Evolutionary conservation across 2,797 vertebrate genomes (phyloP).

Genomic region (Anableps anableps): DNA sequence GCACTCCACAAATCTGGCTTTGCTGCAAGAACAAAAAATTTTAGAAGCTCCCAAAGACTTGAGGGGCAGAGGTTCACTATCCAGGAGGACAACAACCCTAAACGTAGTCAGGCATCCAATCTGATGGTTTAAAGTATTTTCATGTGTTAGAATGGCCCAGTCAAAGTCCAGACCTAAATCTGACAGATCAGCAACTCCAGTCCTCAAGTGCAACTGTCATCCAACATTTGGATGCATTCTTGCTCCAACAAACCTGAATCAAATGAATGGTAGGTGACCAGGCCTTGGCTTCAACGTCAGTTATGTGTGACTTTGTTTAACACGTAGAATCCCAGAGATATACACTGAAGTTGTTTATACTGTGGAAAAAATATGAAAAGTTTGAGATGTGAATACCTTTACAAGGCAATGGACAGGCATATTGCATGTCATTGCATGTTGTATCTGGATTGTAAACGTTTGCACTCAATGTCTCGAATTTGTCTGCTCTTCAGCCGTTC

Average conservation of each 20-base stretch:
- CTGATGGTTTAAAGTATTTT: too few relatives aligned
- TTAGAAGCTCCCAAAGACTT: too few relatives aligned
- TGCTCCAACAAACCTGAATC: background rate
- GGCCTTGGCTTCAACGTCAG: too few relatives aligned
- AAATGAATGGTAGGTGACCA: too few relatives aligned
- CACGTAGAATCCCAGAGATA: background rate
- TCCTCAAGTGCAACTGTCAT: background rate
- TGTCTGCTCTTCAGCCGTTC: slow-evolving; percentile 77
- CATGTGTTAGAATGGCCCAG: background rate
- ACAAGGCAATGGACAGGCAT: too few relatives aligned
- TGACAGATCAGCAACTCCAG: too few relatives aligned
- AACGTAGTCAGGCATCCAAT: background rate
- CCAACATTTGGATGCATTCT: background rate
- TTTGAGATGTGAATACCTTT: too few relatives aligned
- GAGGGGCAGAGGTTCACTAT: too few relatives aligned
- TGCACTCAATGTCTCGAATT: slow-evolving; percentile 4
- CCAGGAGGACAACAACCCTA: background rate
- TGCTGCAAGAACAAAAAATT: too few relatives aligned
- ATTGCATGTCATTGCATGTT: too few relatives aligned
- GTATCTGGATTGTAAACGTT: background rate
- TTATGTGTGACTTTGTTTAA: background rate
- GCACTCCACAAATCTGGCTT: too few relatives aligned
- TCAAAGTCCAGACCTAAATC: too few relatives aligned
- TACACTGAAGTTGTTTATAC: background rate
- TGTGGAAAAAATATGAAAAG: background rate